phyloP scores from a whole-genome alignment of 2,113 vertebrate species.

The Sminthopsis crassicaudata region DNA sequence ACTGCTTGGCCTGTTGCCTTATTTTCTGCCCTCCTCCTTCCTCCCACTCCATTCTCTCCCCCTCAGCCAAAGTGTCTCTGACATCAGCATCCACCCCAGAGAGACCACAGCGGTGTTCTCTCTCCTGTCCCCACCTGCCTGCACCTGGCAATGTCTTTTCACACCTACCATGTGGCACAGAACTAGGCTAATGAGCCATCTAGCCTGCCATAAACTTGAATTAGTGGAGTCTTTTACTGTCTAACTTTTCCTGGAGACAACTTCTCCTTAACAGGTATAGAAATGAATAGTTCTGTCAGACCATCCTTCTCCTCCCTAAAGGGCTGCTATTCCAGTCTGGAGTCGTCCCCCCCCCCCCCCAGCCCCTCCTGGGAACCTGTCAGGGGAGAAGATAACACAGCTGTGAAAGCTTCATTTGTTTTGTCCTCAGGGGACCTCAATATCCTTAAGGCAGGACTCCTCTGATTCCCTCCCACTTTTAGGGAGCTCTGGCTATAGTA shows the following conservation, averaged over 20 bases:
- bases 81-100: not conserved
- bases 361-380: not conserved
- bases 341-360: not conserved
- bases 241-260: not conserved
- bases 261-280: not conserved
- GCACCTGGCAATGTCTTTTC: not conserved
- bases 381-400: conserved; percentile 5
- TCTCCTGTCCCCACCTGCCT: not conserved
- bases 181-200: not conserved
- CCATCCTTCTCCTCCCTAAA: not conserved
- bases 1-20: conserved; percentile 62
- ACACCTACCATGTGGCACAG: not conserved
- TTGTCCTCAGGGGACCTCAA: not conserved
- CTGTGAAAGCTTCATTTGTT: not conserved
- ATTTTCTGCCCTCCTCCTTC: conserved; percentile 53
- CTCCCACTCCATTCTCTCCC: not conserved
- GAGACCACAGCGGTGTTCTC: not conserved
- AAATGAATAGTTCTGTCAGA: not conserved
- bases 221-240: not conserved
- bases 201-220: not conserved
- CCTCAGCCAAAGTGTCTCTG: not conserved
- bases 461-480: not conserved
- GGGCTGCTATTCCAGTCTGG: not conserved
- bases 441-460: not conserved
- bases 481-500: not conserved